Conservation (phyloP, 1,140 invertebrate species). For the Drosophila melanica region DNA sequence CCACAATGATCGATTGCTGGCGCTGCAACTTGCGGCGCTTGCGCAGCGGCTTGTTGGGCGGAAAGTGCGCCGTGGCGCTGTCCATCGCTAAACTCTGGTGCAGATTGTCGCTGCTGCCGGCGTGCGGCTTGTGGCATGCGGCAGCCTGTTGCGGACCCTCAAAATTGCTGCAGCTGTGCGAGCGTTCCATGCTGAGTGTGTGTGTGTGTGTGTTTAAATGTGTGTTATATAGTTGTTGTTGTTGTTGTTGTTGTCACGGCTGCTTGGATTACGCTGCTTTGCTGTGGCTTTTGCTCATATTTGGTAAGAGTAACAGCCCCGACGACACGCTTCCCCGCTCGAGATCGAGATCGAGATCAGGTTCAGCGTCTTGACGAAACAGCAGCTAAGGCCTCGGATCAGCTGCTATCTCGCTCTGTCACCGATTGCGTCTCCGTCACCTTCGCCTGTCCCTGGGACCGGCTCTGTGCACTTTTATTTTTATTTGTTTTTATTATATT, state of each 20-base stretch:
- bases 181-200: slow-evolving; percentile 55
- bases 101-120: slow-evolving; percentile 67
- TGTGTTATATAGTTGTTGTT: slow-evolving; percentile 12
- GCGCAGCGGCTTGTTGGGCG: slow-evolving; percentile 65
- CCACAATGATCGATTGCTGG: slow-evolving; percentile 49
- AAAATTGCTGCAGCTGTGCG: slow-evolving; percentile 71
- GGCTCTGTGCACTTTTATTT: slow-evolving; percentile 11
- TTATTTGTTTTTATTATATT: slow-evolving; percentile 25
- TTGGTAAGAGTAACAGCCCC: slow-evolving; percentile 50
- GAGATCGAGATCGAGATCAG: slow-evolving; percentile 25
- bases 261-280: slow-evolving; percentile 56
- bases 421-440: background rate
- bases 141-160: slow-evolving; percentile 31
- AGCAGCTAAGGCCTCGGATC: background rate
- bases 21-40: slow-evolving; percentile 63
- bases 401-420: background rate
- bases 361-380: slow-evolving; percentile 12
- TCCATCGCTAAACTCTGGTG: slow-evolving; percentile 4
- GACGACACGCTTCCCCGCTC: slow-evolving; percentile 14
- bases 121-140: slow-evolving; percentile 6
- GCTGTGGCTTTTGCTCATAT: slow-evolving; percentile 58
- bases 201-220: background rate
- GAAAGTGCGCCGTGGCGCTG: slow-evolving; percentile 47
- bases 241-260: slow-evolving; percentile 56
- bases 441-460: too few relatives aligned